Evolutionary conservation across 1,140 invertebrate genomes (phyloP), one percentile per base, ranked within the genome.

Genomic region (Pseudomyrmex dendroicus): DNA sequence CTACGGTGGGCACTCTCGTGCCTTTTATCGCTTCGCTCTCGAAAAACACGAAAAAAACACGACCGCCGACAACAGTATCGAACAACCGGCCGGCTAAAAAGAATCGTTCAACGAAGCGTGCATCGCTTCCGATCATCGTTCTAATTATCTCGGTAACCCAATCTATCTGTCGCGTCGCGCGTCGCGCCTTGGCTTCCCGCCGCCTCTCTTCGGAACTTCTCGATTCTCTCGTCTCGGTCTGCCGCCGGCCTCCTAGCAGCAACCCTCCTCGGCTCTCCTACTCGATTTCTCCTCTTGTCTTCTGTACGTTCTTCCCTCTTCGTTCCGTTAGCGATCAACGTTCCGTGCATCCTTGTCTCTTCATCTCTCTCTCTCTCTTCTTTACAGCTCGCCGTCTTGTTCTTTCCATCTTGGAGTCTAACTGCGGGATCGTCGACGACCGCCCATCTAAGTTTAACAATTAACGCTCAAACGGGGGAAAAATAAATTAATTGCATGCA

Each of bases 371-470:
- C 76, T 63, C 48, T 82, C 82, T 70, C 35, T 83, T 63, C 15
- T 73, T 57, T 20, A 48, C 17, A 15, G 12, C 70, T 80, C 64
- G 66, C 50, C 83, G 9, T 84, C 84, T 83, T 63, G 62, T 82
- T 86, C 73, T 68, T 80, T 84, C 82, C 17, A 54, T 64, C 61
- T 78, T 57, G 10, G 22, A 56, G 73, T 78, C 78, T 59, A 85
- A 86, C 88, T 85, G 86, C 59, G 88, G 83, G 83, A 83, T 87
- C 84, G 68, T 61, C 82, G 83, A 88, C 89, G 86, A 93, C 91
- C 91, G 90, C 91, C 87, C 85, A 93, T 93, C 92, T 92, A 93
- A 93, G 91, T 93, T 93, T 93, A 92, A 93, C 92, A 93, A 93
- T 93, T 93, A 93, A 92, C 91, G 87, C 78, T 61, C 73, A 76